phyloP scores from a whole-genome alignment of 2,797 vertebrate genomes.

The Ctenochaetus hawaiiensis region DNA sequence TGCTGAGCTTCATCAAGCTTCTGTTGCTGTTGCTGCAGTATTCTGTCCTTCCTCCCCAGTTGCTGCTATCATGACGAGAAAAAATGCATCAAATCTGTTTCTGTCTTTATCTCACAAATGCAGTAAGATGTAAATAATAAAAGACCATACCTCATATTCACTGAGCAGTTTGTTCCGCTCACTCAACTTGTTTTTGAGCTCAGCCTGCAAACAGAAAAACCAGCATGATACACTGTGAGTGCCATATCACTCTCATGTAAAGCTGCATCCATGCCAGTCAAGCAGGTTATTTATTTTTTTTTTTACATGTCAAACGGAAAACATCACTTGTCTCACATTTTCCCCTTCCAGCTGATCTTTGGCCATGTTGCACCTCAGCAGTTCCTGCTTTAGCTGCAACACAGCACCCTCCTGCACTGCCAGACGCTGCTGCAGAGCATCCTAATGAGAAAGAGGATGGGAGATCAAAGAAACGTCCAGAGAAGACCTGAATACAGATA shows the following conservation, averaged over 20 bases:
- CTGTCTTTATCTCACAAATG: constrained; percentile 18
- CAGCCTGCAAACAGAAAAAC: constrained; percentile 84
- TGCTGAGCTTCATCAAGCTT: constrained; percentile 91
- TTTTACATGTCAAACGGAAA: constrained; percentile 50
- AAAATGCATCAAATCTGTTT: constrained; percentile 20
- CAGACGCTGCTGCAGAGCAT: constrained; percentile 96
- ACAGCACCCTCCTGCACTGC: constrained; percentile 92
- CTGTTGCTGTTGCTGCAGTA: constrained; percentile 92
- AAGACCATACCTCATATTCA: constrained; percentile 90
- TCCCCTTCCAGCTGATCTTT: constrained; percentile 95
- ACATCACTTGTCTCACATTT: constrained; percentile 88
- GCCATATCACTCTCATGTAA: constrained; percentile 17
- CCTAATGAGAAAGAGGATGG: constrained; percentile 84
- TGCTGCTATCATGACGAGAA: constrained; percentile 82
- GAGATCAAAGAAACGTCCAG: constrained; percentile 63
- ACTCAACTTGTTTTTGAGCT: constrained; percentile 93
- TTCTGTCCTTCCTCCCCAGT: constrained; percentile 93
- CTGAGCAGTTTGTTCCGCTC: constrained; percentile 91
- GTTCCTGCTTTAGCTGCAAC: constrained; percentile 97
- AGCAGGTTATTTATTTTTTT: constrained; percentile 33
- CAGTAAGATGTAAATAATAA: constrained; percentile 30
- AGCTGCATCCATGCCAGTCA: constrained; percentile 24
- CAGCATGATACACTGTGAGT: constrained; percentile 15
- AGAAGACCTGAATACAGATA: constrained; percentile 57
- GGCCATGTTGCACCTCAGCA: constrained; percentile 94